Evolutionary conservation across 2,113 vertebrate genomes (phyloP), one percentile per base, ranked within the genome.

Genomic region (Epinephelus fuscoguttatus): DNA sequence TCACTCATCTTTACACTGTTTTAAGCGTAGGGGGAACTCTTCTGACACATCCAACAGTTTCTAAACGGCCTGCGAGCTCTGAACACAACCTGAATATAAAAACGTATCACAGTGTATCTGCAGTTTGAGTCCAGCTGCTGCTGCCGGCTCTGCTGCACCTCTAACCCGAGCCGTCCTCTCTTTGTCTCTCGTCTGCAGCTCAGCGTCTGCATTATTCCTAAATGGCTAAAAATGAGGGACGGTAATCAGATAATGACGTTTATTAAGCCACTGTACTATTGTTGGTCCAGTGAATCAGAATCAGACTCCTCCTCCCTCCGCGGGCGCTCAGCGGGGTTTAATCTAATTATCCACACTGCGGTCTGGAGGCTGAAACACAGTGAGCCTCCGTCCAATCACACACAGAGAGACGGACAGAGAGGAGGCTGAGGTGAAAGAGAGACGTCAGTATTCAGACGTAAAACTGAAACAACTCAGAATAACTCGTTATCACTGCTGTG

Each of bases 281-380:
- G 87, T 93, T 88, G 2, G 33, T 75, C 86, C 75, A 56, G 64
- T 84, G 87, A 81, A 77, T 85, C 87, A 70, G 80, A 87, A 66
- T 72, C 57, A 37, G 70, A 70, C 53, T 75, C 40, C 67, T 81
- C 86, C 77, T 82, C 84, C 57, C 84, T 56, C 66, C 60, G 88
- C 72, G 89, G 93, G 62, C 86, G 89, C 91, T 94, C 90, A 91
- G 94, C 90, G 85, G 93, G 42, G 93, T 88, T 91, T 96, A 96
- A 97, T 96, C 95, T 94, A 95, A 96, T 97, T 96, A 96, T 94
- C 95, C 93, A 94, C 84, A 94, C 94, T 95, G 87, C 76, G 76
- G 90, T 93, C 93, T 90, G 91, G 94, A 94, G 89, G 88, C 80
- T 77, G 90, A 87, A 91, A 93, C 92, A 94, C 91, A 93, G 92